phyloP scores from a whole-genome alignment of 2,113 vertebrate genomes.

The Callorhinus ursinus region DNA sequence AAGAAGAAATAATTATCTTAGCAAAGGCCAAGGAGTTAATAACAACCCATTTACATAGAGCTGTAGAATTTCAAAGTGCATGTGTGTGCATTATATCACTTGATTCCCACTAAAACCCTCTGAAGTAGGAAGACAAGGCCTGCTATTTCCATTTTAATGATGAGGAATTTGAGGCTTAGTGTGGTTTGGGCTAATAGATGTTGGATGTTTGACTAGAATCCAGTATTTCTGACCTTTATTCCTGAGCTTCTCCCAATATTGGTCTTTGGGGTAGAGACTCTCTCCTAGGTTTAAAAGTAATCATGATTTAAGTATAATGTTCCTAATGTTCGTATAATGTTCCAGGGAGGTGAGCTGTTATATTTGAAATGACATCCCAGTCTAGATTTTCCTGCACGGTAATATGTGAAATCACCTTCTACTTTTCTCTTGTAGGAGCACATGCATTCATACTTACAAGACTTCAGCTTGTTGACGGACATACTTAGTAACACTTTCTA shows the following conservation, averaged over 20 bases:
- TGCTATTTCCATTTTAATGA: background rate
- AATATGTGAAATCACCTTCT: background rate
- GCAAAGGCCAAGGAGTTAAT: background rate
- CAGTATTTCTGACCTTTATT: background rate
- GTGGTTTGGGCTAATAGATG: background rate
- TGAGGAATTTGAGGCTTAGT: background rate
- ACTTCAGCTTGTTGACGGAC: background rate
- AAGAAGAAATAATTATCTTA: constrained; percentile 13
- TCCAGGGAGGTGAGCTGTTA: background rate
- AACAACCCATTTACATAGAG: background rate
- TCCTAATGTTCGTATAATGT: background rate
- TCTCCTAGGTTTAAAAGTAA: background rate
- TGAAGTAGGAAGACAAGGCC: background rate
- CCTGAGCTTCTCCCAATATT: background rate
- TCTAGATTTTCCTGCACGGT: background rate
- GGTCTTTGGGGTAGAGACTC: background rate
- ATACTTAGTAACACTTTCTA: background rate
- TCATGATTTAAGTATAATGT: background rate
- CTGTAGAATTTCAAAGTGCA: background rate
- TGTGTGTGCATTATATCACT: background rate
- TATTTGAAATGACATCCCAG: background rate
- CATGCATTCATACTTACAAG: background rate
- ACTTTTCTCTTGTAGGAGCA: background rate
- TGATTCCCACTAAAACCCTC: background rate
- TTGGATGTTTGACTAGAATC: background rate